Percentiles rank a stretch among this genome's conserved stretches.
phyloP scores from a whole-genome alignment of 2,888 invertebrate genomes.

The Nomada lathburiana region DNA sequence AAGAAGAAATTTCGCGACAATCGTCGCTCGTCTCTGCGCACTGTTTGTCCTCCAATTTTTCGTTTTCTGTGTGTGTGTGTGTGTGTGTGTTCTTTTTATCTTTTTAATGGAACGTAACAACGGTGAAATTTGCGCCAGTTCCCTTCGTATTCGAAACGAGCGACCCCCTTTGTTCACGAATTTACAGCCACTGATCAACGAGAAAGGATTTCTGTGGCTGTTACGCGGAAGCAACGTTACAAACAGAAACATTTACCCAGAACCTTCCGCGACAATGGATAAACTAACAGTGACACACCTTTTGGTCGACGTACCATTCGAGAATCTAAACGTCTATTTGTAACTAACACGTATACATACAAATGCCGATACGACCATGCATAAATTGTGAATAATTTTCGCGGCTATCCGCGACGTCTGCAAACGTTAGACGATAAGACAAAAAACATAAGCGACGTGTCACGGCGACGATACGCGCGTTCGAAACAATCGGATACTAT shows the following conservation, averaged over 20 bases:
- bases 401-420: neutral
- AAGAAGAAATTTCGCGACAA: neutral
- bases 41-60: neutral
- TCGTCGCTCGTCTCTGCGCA: neutral
- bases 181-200: constrained; percentile 46
- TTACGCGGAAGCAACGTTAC: constrained; percentile 7
- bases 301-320: constrained; percentile 25
- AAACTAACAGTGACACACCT: constrained; percentile 21
- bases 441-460: constrained; percentile 15
- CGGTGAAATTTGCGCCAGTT: constrained; percentile 23
- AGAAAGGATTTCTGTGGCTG: constrained; percentile 24
- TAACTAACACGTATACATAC: neutral
- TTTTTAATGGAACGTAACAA: constrained; percentile 3
- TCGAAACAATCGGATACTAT: constrained; percentile 18
- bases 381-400: constrained; percentile 6
- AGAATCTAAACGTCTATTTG: constrained; percentile 6
- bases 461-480: constrained; percentile 24
- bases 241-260: constrained; percentile 18
- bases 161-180: constrained; percentile 27
- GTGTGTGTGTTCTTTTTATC: neutral
- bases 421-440: constrained; percentile 14
- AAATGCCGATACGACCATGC: constrained; percentile 35
- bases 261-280: constrained; percentile 1
- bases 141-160: constrained; percentile 13
- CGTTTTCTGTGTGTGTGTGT: neutral